Base-by-base conservation (phyloP, 1,140 invertebrate genomes). In the Coboldia fuscipes region DNA sequence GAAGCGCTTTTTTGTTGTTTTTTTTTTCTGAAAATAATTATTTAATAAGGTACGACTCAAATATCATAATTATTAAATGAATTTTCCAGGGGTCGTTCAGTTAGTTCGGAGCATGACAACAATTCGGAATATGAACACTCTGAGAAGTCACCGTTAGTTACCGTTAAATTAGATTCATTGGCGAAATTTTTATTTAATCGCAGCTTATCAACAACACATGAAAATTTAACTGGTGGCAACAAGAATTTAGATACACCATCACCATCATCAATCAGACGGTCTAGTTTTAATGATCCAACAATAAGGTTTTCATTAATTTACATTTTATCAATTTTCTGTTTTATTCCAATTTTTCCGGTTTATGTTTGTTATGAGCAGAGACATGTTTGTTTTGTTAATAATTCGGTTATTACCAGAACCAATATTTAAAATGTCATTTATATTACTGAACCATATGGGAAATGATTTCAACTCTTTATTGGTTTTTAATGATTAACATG, bases 101-200 rank as follows among this genome's bases (percentile, higher is more conserved):
- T 58, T 44, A 65, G 63, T 41, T 58, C 59, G 40, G 63, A 64
- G 42, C 60, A 59, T 44, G 56, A 59, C 41, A 61, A 61, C 41
- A 57, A 58, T 37, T 57, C 60, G 37, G 49, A 47, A 34, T 56
- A 51, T 39, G 56, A 56, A 39, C 54, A 57, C 41, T 51, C 46
- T 34, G 66, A 67, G 45, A 60, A 62, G 35, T 60, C 65, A 22
- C 65, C 65, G 10, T 50, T 69, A 39, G 60, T 68, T 43, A 56
- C 62, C 40, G 54, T 63, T 54, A 66, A 66, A 44, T 63, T 65
- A 36, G 68, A 72, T 47, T 70, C 66, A 35, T 50, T 74, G 28
- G 66, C 65, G 24, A 69, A 65, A 47, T 45, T 71, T 41, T 59
- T 72, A 43, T 72, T 70, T 51, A 67, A 63, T 52, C 66, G 66